Conservation (phyloP, 2,797 vertebrate species). For the Haliaeetus vocifer region DNA sequence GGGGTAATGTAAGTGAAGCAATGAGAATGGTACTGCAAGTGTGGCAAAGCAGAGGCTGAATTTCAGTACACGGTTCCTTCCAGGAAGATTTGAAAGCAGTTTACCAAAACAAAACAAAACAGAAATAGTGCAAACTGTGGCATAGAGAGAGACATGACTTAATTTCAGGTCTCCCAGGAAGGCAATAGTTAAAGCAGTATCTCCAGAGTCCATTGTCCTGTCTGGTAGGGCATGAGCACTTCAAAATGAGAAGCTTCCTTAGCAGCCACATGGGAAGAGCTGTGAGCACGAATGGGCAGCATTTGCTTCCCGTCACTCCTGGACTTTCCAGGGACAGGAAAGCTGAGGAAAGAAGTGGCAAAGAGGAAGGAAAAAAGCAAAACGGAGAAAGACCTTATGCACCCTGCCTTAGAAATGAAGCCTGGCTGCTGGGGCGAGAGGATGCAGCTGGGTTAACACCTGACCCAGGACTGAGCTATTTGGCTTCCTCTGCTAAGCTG, state of each 20-base stretch:
- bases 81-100: conserved; percentile 11
- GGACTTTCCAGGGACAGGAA: conserved; percentile 34
- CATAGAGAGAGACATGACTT: neutral
- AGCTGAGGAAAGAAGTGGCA: conserved; percentile 3
- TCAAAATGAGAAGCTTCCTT: neutral
- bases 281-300: neutral
- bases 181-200: neutral
- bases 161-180: neutral
- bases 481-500: neutral
- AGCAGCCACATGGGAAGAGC: neutral
- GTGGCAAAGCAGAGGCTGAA: neutral
- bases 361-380: conserved; percentile 27
- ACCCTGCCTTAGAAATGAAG: neutral
- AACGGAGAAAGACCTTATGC: neutral
- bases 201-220: neutral
- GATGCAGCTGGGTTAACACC: conserved; percentile 32
- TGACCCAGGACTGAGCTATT: neutral
- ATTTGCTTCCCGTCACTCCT: neutral
- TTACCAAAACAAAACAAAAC: neutral
- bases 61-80: neutral
- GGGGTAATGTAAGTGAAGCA: neutral
- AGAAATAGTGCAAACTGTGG: neutral
- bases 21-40: neutral
- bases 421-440: neutral
- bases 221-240: neutral